Evolutionary conservation across 2,113 vertebrate species (phyloP).

Genomic region (Mola mola): DNA sequence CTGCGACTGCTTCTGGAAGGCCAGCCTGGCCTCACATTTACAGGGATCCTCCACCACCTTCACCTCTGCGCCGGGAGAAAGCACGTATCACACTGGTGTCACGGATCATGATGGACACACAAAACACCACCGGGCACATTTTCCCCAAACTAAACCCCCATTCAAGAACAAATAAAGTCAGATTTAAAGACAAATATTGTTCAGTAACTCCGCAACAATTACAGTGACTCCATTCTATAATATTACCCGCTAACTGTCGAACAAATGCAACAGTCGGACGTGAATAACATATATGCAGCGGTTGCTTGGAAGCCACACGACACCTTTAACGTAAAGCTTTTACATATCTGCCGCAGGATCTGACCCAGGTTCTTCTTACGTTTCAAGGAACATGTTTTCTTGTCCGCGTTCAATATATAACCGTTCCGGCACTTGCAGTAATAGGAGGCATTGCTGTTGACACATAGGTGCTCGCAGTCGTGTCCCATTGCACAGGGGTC

Average conservation of each 20-base stretch:
- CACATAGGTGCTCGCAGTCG: slow-evolving; percentile 85
- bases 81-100: slow-evolving; percentile 60
- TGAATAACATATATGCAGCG: background rate
- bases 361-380: slow-evolving; percentile 73
- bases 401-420: slow-evolving; percentile 84
- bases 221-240: slow-evolving; percentile 35
- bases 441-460: slow-evolving; percentile 79
- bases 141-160: background rate
- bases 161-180: slow-evolving; percentile 7
- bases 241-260: slow-evolving; percentile 44
- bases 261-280: slow-evolving; percentile 35
- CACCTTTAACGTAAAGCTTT: background rate
- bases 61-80: slow-evolving; percentile 72
- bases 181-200: too few relatives aligned
- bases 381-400: slow-evolving; percentile 83
- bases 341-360: slow-evolving; percentile 26
- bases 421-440: slow-evolving; percentile 84
- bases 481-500: slow-evolving; percentile 83
- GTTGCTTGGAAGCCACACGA: background rate
- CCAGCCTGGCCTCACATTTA: slow-evolving; percentile 88
- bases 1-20: slow-evolving; percentile 87
- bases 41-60: slow-evolving; percentile 86
- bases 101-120: too few relatives aligned
- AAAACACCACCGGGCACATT: slow-evolving; percentile 6
- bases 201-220: too few relatives aligned